These are phyloP conservation scores for Drosophila pseudotakahashii DNA, from an alignment of 2,888 invertebrate species.

Conservation along the genomic window DNA sequence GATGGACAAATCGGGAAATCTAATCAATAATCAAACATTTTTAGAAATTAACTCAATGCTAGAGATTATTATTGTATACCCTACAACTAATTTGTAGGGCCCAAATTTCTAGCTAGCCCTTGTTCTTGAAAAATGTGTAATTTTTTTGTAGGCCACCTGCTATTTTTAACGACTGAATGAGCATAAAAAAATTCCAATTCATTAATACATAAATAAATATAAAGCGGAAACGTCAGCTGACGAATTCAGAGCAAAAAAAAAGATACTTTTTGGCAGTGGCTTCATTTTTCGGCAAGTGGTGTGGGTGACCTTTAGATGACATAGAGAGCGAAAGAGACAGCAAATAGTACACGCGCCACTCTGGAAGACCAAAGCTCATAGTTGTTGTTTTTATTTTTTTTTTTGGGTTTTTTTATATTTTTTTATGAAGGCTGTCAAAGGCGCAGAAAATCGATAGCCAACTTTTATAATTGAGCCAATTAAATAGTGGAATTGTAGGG, in stretches of 20 bases:
- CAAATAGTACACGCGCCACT: slow-evolving; percentile 49
- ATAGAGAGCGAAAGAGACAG: slow-evolving; percentile 41
- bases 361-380: slow-evolving; percentile 67
- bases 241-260: slow-evolving; percentile 16
- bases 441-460: slow-evolving; percentile 42
- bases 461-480: slow-evolving; percentile 34
- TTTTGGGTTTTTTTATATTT: slow-evolving; percentile 9
- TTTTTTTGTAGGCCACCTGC: slow-evolving; percentile 11
- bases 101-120: background rate
- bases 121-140: background rate
- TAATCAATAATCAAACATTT: background rate
- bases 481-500: slow-evolving; percentile 18
- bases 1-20: too few species aligned
- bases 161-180: slow-evolving; percentile 36
- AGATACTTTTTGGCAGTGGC: slow-evolving; percentile 43
- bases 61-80: too few species aligned
- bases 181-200: slow-evolving; percentile 37
- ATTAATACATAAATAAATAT: slow-evolving; percentile 37
- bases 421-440: slow-evolving; percentile 28
- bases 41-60: too few species aligned
- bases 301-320: slow-evolving; percentile 75
- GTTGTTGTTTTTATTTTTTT: slow-evolving; percentile 6
- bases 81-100: too few species aligned
- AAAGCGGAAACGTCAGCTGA: slow-evolving; percentile 48
- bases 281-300: slow-evolving; percentile 20